Conservation (phyloP, 2,888 invertebrate genomes). For the Netelia fuscicornis region DNA sequence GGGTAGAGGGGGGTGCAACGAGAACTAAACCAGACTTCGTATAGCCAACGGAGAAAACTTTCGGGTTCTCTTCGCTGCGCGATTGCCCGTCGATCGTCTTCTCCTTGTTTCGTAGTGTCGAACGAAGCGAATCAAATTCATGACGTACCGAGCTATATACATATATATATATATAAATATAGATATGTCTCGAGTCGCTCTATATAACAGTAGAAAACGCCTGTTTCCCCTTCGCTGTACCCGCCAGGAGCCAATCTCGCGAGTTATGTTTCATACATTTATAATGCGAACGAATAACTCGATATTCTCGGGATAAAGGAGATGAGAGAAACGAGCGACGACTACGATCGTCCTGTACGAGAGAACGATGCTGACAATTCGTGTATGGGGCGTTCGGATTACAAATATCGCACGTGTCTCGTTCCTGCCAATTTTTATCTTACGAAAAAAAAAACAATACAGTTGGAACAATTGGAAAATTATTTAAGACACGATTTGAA, state of each 20-base stretch:
- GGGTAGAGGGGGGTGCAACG: not conserved
- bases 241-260: conserved; percentile 64
- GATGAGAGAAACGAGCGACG: not conserved
- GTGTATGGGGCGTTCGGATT: not conserved
- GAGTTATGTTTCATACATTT: conserved; percentile 70
- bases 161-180: too few species aligned
- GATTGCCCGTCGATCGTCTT: conserved; percentile 1
- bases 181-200: not conserved
- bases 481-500: too few species aligned
- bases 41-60: conserved; percentile 1
- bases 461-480: too few species aligned
- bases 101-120: not conserved
- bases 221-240: not conserved
- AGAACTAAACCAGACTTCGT: conserved; percentile 3
- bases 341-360: conserved; percentile 2
- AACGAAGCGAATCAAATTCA: conserved; percentile 14
- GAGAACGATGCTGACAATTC: not conserved
- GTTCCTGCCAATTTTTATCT: too few species aligned
- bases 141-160: not conserved
- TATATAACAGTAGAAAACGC: not conserved
- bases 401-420: too few species aligned
- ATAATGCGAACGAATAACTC: conserved; percentile 61
- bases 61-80: not conserved
- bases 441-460: too few species aligned
- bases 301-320: conserved; percentile 49